Evolutionary conservation across 2,888 invertebrate species (phyloP).

Genomic region (Tiliacea citrago): DNA sequence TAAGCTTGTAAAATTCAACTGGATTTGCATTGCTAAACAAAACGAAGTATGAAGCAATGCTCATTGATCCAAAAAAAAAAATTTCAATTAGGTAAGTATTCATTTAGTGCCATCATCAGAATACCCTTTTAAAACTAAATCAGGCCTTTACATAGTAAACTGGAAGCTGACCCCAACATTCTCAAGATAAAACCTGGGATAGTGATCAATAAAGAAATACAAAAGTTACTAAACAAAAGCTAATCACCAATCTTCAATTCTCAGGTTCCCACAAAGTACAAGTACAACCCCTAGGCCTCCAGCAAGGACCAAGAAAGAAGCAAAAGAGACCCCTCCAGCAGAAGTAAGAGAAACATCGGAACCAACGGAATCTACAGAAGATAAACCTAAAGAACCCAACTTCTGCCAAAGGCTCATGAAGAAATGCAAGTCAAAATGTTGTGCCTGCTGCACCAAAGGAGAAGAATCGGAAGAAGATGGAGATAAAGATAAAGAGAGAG

Average conservation of each 20-base stretch:
- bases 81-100: no score
- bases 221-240: background rate
- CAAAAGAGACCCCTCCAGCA: constrained; percentile 69
- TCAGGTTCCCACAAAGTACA: constrained; percentile 87
- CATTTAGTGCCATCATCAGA: background rate
- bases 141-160: no score
- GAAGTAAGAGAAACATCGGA: constrained; percentile 59
- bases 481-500: constrained; percentile 62
- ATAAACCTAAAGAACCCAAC: constrained; percentile 77
- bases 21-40: constrained; percentile 9
- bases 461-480: constrained; percentile 71
- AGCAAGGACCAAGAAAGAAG: constrained; percentile 78
- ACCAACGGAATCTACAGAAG: constrained; percentile 54
- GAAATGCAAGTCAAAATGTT: constrained; percentile 86
- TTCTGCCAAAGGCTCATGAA: constrained; percentile 83
- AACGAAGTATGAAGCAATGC: constrained; percentile 1
- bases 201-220: background rate
- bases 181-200: background rate
- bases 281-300: constrained; percentile 88
- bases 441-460: constrained; percentile 85
- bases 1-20: background rate
- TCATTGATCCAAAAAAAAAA: background rate
- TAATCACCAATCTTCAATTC: constrained; percentile 3
- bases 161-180: background rate
- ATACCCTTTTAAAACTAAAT: no score